These are phyloP conservation scores for Triops cancriformis DNA, from an alignment of 1,140 invertebrate genomes.

Conservation along the genomic window DNA sequence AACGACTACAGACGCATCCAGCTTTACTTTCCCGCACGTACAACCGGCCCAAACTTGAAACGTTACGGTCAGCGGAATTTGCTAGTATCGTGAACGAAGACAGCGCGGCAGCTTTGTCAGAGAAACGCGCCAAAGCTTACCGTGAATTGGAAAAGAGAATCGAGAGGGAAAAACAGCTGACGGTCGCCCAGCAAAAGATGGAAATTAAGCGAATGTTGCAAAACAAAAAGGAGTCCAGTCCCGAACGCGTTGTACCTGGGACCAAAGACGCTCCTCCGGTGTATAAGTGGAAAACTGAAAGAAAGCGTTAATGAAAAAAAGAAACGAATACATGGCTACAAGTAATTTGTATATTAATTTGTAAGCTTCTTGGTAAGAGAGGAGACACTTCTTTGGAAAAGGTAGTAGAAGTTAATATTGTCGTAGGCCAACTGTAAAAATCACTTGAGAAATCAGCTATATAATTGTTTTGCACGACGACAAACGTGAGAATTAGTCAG, in stretches of 20 bases:
- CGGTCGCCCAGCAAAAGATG: constrained; percentile 72
- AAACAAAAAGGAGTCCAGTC: constrained; percentile 52
- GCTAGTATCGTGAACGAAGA: background rate
- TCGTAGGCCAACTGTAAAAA: too few relatives aligned
- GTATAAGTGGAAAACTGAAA: constrained; percentile 73
- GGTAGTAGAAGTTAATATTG: too few relatives aligned
- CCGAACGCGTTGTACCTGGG: constrained; percentile 53
- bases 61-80: constrained; percentile 51
- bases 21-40: constrained; percentile 54
- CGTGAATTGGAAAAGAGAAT: constrained; percentile 71
- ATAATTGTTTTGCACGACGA: too few relatives aligned
- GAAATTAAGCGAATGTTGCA: constrained; percentile 63
- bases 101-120: constrained; percentile 41
- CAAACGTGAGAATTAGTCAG: too few relatives aligned
- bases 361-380: too few relatives aligned
- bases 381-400: too few relatives aligned
- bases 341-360: too few relatives aligned
- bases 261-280: constrained; percentile 63
- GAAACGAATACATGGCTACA: too few relatives aligned
- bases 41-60: constrained; percentile 55
- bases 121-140: constrained; percentile 57
- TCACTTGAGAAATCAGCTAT: too few relatives aligned
- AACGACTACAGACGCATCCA: constrained; percentile 65
- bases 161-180: constrained; percentile 68
- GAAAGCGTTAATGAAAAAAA: too few relatives aligned